Evolutionary conservation across 2,888 invertebrate genomes (phyloP).

Genomic region (Phoenoteleia sp.): DNA sequence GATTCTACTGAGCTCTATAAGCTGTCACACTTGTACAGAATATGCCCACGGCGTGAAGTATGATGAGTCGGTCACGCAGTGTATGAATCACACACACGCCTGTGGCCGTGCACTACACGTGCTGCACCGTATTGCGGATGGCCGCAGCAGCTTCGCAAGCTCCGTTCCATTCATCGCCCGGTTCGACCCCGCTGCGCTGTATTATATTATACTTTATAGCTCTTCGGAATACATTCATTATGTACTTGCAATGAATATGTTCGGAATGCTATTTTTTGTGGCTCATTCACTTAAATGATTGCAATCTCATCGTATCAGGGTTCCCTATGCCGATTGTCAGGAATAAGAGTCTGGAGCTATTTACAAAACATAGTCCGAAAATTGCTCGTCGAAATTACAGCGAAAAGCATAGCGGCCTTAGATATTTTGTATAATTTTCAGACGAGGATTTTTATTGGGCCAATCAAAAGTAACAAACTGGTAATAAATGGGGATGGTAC

Average conservation of each 20-base stretch:
- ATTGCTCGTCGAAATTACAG: too few species aligned
- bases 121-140: neutral
- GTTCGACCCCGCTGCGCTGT: neutral
- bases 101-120: constrained; percentile 12
- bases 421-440: too few species aligned
- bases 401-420: too few species aligned
- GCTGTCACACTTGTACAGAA: constrained; percentile 51
- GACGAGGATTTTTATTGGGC: too few species aligned
- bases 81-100: constrained; percentile 49
- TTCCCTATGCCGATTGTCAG: too few species aligned
- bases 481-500: too few species aligned
- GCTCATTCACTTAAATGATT: too few species aligned
- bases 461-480: too few species aligned
- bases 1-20: constrained; percentile 47
- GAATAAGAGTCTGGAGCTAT: too few species aligned
- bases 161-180: constrained; percentile 9
- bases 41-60: constrained; percentile 43
- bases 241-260: neutral
- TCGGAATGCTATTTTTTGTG: neutral
- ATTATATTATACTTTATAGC: constrained; percentile 19
- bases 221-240: constrained; percentile 1
- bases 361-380: too few species aligned
- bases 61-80: constrained; percentile 36
- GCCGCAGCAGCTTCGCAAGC: constrained; percentile 12
- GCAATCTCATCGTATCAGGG: too few species aligned